phyloP scores from a whole-genome alignment of 2,888 invertebrate species.

The Pollenia amentaria region DNA sequence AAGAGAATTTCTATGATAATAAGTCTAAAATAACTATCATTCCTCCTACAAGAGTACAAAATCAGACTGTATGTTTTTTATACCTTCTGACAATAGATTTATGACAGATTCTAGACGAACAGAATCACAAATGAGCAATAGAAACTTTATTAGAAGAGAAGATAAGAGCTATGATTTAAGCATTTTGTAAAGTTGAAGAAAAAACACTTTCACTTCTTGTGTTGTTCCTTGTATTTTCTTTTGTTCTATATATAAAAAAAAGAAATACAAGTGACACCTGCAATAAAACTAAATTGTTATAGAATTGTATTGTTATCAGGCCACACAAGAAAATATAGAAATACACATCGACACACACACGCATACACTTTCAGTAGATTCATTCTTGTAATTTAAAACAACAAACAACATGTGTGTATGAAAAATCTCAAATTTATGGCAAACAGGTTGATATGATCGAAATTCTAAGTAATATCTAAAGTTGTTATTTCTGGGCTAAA shows the following conservation, averaged over 20 bases:
- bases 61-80: too few species aligned
- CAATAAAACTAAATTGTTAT: slow-evolving; percentile 44
- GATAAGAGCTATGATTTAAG: too few species aligned
- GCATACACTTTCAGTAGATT: not conserved
- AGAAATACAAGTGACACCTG: slow-evolving; percentile 7
- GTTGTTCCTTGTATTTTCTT: not conserved
- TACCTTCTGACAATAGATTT: too few species aligned
- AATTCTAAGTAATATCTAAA: not conserved
- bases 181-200: too few species aligned
- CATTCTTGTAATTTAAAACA: slow-evolving; percentile 8
- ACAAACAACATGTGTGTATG: not conserved
- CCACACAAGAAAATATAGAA: not conserved
- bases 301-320: slow-evolving; percentile 4
- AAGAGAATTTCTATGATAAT: too few species aligned
- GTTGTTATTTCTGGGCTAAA: not conserved
- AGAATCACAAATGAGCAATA: too few species aligned
- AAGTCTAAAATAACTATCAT: too few species aligned
- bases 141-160: too few species aligned
- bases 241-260: not conserved
- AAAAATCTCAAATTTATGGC: not conserved
- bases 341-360: not conserved
- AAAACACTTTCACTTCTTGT: not conserved
- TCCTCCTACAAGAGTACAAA: too few species aligned
- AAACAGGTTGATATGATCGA: not conserved
- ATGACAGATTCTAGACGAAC: too few species aligned